These are phyloP conservation scores for Pollimyrus isidori DNA, from an alignment of 2,113 vertebrate genomes.

Conservation along the genomic window DNA sequence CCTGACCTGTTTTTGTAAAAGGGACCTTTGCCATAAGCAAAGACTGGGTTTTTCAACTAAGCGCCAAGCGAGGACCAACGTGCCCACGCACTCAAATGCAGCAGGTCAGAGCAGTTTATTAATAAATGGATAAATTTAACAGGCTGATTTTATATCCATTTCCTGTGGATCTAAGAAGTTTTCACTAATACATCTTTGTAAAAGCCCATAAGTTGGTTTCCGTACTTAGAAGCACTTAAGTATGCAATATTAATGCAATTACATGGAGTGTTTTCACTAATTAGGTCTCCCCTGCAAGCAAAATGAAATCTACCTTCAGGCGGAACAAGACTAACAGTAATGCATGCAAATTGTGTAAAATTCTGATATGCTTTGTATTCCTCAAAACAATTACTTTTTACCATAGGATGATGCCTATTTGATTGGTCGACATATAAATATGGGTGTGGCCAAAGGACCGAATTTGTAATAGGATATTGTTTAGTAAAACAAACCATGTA, in stretches of 20 bases:
- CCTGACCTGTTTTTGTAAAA: neutral
- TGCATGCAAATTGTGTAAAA: neutral
- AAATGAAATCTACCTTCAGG: neutral
- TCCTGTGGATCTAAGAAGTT: neutral
- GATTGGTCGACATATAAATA: neutral
- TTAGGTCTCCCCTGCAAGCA: neutral
- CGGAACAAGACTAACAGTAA: neutral
- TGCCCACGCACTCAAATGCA: neutral
- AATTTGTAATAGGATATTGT: neutral
- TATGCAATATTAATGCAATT: neutral
- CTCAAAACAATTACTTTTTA: neutral
- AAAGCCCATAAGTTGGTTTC: neutral
- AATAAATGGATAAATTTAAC: neutral
- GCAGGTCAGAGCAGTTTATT: neutral
- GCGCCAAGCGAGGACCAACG: neutral
- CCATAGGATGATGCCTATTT: neutral
- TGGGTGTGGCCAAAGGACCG: neutral
- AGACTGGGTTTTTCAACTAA: neutral
- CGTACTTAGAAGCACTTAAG: neutral
- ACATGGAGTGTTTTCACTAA: neutral
- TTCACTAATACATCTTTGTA: neutral
- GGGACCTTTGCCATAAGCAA: neutral
- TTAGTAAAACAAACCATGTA: neutral
- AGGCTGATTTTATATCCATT: neutral
- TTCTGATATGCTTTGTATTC: neutral